Conservation (phyloP, 2,113 vertebrate genomes). For the Phoxinus phoxinus region DNA sequence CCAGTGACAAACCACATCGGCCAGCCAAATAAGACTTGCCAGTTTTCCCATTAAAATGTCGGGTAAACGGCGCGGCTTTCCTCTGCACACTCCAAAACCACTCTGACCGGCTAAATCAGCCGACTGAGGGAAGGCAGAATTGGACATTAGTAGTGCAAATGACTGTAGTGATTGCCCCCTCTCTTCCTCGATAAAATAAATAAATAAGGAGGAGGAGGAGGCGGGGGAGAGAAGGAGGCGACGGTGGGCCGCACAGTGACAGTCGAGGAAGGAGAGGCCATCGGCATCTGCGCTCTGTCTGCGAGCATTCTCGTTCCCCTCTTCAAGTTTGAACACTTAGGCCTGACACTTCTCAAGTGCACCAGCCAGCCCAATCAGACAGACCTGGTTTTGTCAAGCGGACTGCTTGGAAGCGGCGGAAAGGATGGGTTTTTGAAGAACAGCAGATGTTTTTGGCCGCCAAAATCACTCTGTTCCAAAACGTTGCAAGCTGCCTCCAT, state of each 20-base stretch:
- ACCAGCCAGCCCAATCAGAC: conserved; percentile 8
- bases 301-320: conserved; percentile 30
- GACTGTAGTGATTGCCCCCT: conserved; percentile 91
- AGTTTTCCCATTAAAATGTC: conserved; percentile 97
- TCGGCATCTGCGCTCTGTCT: conserved; percentile 47
- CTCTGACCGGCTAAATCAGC: conserved; percentile 96
- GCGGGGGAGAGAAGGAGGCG: conserved; percentile 37
- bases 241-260: conserved; percentile 29
- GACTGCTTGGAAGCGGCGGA: not conserved
- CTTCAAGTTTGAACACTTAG: conserved; percentile 33
- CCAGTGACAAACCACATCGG: conserved; percentile 99
- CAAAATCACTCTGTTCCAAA: not conserved
- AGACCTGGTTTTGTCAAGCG: conserved; percentile 1
- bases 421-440: not conserved
- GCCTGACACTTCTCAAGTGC: conserved; percentile 23
- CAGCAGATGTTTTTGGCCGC: conserved; percentile 2
- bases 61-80: conserved; percentile 90
- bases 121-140: conserved; percentile 96
- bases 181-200: conserved; percentile 80
- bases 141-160: conserved; percentile 99
- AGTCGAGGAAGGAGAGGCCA: conserved; percentile 42
- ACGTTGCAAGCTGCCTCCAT: not conserved
- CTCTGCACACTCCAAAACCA: conserved; percentile 81
- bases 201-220: conserved; percentile 74
- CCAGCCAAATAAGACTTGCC: conserved; percentile 99